phyloP scores from a whole-genome alignment of 2,888 invertebrate species.

The Prosapia bicincta region DNA sequence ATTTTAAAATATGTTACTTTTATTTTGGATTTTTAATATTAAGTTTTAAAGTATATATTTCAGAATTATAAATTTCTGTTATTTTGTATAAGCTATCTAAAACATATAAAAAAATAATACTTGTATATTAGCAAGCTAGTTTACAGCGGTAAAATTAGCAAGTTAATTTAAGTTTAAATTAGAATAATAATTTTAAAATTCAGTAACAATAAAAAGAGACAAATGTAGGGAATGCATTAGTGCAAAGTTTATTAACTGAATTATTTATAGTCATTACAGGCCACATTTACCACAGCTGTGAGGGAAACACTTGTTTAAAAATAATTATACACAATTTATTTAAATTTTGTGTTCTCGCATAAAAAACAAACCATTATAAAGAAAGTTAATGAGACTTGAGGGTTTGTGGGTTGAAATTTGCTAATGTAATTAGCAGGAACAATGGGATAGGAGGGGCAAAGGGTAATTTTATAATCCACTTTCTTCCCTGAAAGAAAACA shows the following conservation, averaged over 20 bases:
- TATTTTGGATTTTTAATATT: no score
- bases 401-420: background rate
- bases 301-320: background rate
- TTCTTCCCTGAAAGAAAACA: background rate
- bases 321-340: background rate
- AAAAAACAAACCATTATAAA: background rate
- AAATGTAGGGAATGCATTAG: background rate
- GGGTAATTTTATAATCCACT: background rate
- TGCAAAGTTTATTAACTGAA: background rate
- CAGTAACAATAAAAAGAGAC: background rate
- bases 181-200: no score
- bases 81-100: no score
- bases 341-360: background rate
- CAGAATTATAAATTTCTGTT: no score
- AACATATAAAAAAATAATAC: no score
- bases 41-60: no score
- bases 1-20: no score
- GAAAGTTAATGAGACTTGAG: background rate
- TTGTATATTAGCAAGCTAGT: no score
- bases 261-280: background rate
- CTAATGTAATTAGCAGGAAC: background rate
- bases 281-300: background rate
- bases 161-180: no score
- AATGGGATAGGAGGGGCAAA: background rate
- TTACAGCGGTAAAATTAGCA: no score